Conservation (phyloP, 2,113 vertebrate genomes). For the Hemicordylus capensis region DNA sequence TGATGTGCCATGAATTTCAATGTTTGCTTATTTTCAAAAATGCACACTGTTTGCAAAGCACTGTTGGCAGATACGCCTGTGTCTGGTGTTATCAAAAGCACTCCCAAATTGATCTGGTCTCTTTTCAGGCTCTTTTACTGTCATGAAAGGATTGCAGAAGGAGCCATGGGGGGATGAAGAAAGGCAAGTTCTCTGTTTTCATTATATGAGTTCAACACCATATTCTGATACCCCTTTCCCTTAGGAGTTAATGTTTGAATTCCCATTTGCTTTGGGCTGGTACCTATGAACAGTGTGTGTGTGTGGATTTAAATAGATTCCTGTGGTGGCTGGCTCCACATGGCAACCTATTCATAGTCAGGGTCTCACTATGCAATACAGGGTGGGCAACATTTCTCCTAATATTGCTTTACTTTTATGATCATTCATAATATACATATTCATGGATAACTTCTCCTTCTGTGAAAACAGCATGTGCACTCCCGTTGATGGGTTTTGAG, state of each 20-base stretch:
- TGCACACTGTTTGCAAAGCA: neutral
- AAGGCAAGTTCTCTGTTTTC: neutral
- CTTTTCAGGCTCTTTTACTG: neutral
- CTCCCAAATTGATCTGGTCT: neutral
- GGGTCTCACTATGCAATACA: neutral
- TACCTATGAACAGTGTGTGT: neutral
- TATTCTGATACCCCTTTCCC: too few species aligned
- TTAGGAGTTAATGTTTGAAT: neutral
- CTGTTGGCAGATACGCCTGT: neutral
- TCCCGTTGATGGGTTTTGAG: neutral
- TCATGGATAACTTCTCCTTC: neutral
- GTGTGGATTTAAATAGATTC: too few species aligned
- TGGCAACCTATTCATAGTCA: neutral
- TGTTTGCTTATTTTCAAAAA: neutral
- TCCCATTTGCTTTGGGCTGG: neutral
- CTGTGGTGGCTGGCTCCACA: neutral
- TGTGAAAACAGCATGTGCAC: neutral
- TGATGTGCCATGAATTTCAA: neutral
- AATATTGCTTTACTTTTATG: too few species aligned
- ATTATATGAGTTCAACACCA: neutral
- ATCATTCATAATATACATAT: neutral
- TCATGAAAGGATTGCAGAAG: neutral
- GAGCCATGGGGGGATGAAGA: neutral
- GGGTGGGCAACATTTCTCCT: too few species aligned
- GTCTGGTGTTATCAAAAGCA: neutral